Percentiles rank a stretch among this genome's conserved stretches.
phyloP scores from a whole-genome alignment of 2,113 vertebrate genomes.

The Paradoxurus hermaphroditus region DNA sequence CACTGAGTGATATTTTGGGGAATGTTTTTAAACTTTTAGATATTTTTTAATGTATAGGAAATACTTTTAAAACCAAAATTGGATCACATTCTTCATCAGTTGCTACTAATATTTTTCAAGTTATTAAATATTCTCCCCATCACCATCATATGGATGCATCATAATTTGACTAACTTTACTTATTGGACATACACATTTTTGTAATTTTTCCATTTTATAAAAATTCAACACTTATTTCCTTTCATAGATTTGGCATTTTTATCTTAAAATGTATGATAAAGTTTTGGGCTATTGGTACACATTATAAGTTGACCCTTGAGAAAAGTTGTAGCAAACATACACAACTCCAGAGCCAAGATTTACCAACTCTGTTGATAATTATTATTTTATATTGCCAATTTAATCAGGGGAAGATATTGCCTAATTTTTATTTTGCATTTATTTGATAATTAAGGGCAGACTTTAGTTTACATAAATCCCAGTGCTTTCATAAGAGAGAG shows the following conservation, averaged over 20 bases:
- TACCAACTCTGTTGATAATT: neutral
- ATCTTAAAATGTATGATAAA: neutral
- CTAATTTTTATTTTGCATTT: neutral
- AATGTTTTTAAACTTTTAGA: neutral
- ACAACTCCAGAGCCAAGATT: neutral
- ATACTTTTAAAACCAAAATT: neutral
- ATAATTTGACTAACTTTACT: neutral
- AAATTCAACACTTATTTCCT: neutral
- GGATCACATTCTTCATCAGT: neutral
- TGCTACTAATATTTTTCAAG: neutral
- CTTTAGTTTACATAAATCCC: neutral
- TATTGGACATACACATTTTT: neutral
- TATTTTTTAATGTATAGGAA: neutral
- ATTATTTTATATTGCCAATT: neutral
- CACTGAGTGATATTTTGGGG: neutral
- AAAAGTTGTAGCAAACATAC: neutral
- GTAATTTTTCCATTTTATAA: neutral
- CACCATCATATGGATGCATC: neutral
- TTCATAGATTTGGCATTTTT: neutral
- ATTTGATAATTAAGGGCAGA: neutral
- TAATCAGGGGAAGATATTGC: neutral
- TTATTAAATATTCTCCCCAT: neutral
- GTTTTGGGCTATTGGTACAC: neutral
- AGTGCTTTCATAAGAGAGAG: neutral
- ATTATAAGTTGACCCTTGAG: neutral